Percentiles rank a stretch among this genome's conserved stretches.
phyloP scores from a whole-genome alignment of 2,113 vertebrate species.

The Zosterops pallidus region DNA sequence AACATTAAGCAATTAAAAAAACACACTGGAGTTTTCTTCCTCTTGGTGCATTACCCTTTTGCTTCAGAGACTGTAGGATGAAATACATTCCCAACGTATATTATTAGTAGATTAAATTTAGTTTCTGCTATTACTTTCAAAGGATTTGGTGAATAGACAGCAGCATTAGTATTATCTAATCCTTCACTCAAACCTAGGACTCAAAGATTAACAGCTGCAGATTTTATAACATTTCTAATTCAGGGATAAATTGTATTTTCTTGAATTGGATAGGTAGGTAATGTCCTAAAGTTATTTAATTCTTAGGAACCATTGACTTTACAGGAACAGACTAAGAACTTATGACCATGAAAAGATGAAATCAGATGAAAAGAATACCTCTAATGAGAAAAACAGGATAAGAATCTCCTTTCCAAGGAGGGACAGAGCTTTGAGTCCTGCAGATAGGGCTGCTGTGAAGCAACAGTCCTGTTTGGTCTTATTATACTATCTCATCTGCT shows the following conservation, averaged over 20 bases:
- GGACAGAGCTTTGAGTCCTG: not conserved
- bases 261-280: conserved; percentile 3
- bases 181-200: conserved; percentile 7
- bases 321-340: not conserved
- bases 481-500: not conserved
- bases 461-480: not conserved
- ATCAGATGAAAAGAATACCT: conserved; percentile 10
- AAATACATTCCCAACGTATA: conserved; percentile 14
- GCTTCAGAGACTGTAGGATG: not conserved
- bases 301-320: conserved; percentile 9
- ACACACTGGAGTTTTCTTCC: not conserved
- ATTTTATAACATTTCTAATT: conserved; percentile 37
- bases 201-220: conserved; percentile 47
- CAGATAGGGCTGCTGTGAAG: not conserved
- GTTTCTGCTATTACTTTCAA: conserved; percentile 43
- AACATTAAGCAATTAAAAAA: not conserved
- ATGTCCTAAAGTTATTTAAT: conserved; percentile 21
- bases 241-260: conserved; percentile 29
- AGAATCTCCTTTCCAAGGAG: not conserved
- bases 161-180: conserved; percentile 13
- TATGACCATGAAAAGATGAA: conserved; percentile 25
- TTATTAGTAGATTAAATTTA: conserved; percentile 22
- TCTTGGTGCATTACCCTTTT: not conserved
- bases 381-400: conserved; percentile 3
- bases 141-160: conserved; percentile 36